A percentile compares a stretch with the other conserved stretches of the same genome.
Conservation (phyloP, 2,113 vertebrate species). For the Mellivora capensis region DNA sequence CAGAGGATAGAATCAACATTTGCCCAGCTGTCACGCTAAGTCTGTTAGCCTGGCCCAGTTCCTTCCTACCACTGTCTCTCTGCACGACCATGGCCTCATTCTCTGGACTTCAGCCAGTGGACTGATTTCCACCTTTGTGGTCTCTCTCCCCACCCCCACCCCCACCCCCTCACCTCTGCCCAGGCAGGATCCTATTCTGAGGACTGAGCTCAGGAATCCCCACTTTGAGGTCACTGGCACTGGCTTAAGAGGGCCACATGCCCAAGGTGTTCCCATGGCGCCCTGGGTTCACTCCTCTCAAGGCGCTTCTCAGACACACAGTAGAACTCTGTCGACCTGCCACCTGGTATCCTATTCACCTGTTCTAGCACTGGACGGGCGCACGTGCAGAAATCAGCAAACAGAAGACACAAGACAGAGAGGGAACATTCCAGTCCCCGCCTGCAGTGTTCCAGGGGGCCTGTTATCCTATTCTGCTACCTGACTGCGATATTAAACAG, state of each 20-base stretch:
- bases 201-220: background rate
- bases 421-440: fast-evolving
- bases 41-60: background rate
- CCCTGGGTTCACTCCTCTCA: background rate
- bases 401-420: fast-evolving
- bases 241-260: background rate
- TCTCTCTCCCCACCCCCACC: background rate
- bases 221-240: background rate
- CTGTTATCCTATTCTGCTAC: background rate
- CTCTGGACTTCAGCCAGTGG: background rate
- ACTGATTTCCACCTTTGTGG: background rate
- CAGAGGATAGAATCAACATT: background rate
- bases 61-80: background rate
- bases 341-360: background rate
- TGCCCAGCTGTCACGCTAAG: background rate
- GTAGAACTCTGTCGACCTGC: too few relatives aligned
- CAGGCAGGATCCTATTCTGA: fast-evolving
- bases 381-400: background rate
- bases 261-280: background rate
- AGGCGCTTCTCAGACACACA: background rate
- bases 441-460: background rate
- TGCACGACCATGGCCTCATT: background rate
- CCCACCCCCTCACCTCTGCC: too few relatives aligned
- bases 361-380: background rate
- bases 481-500: background rate